A percentile compares a stretch with the other conserved stretches of the same genome.
phyloP scores from a whole-genome alignment of 2,113 vertebrate species.

The Amia ocellicauda region DNA sequence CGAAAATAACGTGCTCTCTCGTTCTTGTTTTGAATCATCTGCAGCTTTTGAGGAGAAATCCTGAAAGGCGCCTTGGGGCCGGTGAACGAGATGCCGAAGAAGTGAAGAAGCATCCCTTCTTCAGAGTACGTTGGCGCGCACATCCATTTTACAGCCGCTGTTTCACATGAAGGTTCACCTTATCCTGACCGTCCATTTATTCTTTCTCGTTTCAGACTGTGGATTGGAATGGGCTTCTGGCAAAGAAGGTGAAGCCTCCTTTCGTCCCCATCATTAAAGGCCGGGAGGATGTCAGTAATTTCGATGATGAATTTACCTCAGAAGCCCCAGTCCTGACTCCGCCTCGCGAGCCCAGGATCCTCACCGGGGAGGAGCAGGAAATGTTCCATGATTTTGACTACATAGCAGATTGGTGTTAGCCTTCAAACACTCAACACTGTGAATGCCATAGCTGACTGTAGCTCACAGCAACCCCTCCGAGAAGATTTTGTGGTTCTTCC shows the following conservation, averaged over 20 bases:
- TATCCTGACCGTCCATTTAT: too few relatives aligned
- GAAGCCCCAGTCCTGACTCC: conserved; percentile 94
- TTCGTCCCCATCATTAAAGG: conserved; percentile 92
- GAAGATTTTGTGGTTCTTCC: conserved; percentile 35
- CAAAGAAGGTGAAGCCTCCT: conserved; percentile 93
- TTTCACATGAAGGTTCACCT: too few relatives aligned
- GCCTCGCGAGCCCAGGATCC: conserved; percentile 87
- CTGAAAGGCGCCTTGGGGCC: too few relatives aligned
- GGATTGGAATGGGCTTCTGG: conserved; percentile 87
- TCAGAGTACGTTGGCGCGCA: too few relatives aligned
- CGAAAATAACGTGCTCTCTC: too few relatives aligned
- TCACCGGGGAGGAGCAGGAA: conserved; percentile 86
- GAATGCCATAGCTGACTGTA: conserved; percentile 67
- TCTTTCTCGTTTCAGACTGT: conserved; percentile 73
- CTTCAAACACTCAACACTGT: conserved; percentile 65
- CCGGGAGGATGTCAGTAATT: conserved; percentile 93
- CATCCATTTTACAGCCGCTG: too few relatives aligned
- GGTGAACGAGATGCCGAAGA: too few relatives aligned
- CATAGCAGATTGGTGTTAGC: conserved; percentile 95
- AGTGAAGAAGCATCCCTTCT: too few relatives aligned
- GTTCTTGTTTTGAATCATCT: too few relatives aligned
- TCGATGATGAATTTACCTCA: conserved; percentile 97
- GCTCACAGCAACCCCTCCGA: conserved; percentile 54
- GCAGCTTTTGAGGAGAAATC: too few relatives aligned
- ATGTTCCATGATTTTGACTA: conserved; percentile 98